Percentiles rank a stretch among this genome's conserved stretches.
Evolutionary conservation across 2,888 invertebrate species (phyloP).

Genomic region (Conops quadrifasciatus): DNA sequence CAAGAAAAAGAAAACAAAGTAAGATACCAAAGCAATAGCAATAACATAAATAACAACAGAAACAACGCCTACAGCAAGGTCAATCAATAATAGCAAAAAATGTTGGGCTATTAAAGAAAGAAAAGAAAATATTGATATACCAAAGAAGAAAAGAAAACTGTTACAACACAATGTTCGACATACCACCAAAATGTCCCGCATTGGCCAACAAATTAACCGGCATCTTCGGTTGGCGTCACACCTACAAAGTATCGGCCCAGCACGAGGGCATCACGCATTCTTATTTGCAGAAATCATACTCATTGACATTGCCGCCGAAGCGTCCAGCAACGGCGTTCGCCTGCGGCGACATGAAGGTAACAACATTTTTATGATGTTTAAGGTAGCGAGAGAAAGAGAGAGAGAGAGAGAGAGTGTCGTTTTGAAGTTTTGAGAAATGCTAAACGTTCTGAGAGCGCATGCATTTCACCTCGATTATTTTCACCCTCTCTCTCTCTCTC

Average conservation of each 20-base stretch:
- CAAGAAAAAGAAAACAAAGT: not conserved
- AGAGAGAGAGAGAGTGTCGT: no score
- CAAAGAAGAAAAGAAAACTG: slow-evolving; percentile 37
- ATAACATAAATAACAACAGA: not conserved
- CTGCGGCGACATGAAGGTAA: slow-evolving; percentile 58
- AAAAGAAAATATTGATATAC: slow-evolving; percentile 29
- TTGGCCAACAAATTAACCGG: slow-evolving; percentile 80
- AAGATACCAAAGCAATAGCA: not conserved
- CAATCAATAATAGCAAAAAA: no score
- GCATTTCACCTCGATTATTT: not conserved
- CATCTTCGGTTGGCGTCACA: slow-evolving; percentile 82
- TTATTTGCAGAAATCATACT: slow-evolving; percentile 64
- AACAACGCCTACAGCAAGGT: not conserved
- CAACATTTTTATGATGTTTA: no score
- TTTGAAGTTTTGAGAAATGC: no score
- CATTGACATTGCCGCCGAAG: slow-evolving; percentile 62
- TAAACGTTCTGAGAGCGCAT: no score
- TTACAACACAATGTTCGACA: slow-evolving; percentile 68
- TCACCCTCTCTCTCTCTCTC: no score
- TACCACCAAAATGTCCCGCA: slow-evolving; percentile 76
- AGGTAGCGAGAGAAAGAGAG: no score
- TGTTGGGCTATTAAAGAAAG: no score
- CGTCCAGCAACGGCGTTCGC: slow-evolving; percentile 56
- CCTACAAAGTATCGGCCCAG: slow-evolving; percentile 80
- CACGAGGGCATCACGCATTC: slow-evolving; percentile 70